Evolutionary conservation across 2,888 invertebrate genomes (phyloP), one percentile per base, ranked within the genome.

Genomic region (Lepidocyrtinus sp.): DNA sequence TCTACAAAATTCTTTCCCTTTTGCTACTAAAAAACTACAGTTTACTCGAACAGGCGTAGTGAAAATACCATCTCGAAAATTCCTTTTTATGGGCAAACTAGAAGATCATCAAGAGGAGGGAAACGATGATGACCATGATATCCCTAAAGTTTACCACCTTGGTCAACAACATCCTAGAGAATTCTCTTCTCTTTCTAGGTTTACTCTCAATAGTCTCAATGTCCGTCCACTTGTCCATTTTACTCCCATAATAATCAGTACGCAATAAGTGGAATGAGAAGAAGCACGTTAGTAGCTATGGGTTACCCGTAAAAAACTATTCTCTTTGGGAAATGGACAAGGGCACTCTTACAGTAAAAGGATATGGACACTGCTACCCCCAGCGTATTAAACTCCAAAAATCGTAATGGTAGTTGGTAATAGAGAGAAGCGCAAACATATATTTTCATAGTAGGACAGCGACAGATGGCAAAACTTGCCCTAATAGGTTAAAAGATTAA

Each of bases 401-500:
- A n/a, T n/a, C n/a, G n/a, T n/a, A 50, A 50, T 50, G 50, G 59
- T 21, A 59, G 21, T n/a, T 59, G 21, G 59, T 59, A 59, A 59
- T 59, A 59, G 59, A 59, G 21, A 59, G 7, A 7, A 59, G 22
- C 2, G 22, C 55, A 55, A n/a, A 55, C 55, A 55, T 55, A 55
- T 36, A 36, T 59, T n/a, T 22, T 3, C 21, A 22, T 63, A 74
- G 46, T 24, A 73, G 61, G 80, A 80, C 80, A 80, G 71, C 80
- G 80, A 80, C 80, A 80, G 80, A 80, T 80, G 80, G 80, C 75
- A 74, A 74, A 75, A 80, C 75, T 80, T 70, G 46, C 80, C 80
- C 80, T 75, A 80, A 80, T 80, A 80, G 80, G 80, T 80, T 80
- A 80, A 80, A 80, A 80, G 80, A 80, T 80, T 80, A 80, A 75